phyloP scores from a whole-genome alignment of 2,888 invertebrate species.

The Adineta ricciae region DNA sequence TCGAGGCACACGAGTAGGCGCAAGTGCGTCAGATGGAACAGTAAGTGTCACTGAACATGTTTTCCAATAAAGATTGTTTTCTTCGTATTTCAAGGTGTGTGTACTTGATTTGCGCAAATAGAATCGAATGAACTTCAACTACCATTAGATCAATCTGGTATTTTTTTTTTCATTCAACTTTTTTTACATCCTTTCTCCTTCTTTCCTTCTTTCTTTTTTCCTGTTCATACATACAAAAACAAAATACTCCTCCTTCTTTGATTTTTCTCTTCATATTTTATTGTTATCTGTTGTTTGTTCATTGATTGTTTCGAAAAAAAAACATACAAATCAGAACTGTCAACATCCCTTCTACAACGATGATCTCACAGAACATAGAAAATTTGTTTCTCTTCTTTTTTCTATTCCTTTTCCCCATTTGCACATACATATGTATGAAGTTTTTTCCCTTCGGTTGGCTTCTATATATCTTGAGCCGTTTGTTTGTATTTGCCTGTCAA shows the following conservation, averaged over 20 bases:
- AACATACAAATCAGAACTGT: not conserved
- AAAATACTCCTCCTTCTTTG: not conserved
- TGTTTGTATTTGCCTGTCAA: not conserved
- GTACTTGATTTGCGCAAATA: slow-evolving; percentile 32
- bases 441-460: not conserved
- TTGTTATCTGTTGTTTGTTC: not conserved
- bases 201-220: not conserved
- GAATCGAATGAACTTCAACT: not conserved
- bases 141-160: not conserved
- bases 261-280: not conserved
- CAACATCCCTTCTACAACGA: not conserved
- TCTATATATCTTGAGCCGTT: not conserved
- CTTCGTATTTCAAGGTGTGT: slow-evolving; percentile 22
- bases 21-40: slow-evolving; percentile 85
- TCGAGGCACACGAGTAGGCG: slow-evolving; percentile 91
- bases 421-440: not conserved
- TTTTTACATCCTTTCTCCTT: not conserved
- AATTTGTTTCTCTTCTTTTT: not conserved
- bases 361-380: not conserved
- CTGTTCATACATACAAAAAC: not conserved
- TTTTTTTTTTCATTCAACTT: not conserved
- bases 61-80: not conserved
- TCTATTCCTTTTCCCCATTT: not conserved
- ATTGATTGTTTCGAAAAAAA: not conserved
- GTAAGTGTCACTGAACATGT: slow-evolving; percentile 1